Percentiles rank a stretch among this genome's conserved stretches.
Conservation (phyloP, 1,140 invertebrate species). For the Drosophila jambulina region DNA sequence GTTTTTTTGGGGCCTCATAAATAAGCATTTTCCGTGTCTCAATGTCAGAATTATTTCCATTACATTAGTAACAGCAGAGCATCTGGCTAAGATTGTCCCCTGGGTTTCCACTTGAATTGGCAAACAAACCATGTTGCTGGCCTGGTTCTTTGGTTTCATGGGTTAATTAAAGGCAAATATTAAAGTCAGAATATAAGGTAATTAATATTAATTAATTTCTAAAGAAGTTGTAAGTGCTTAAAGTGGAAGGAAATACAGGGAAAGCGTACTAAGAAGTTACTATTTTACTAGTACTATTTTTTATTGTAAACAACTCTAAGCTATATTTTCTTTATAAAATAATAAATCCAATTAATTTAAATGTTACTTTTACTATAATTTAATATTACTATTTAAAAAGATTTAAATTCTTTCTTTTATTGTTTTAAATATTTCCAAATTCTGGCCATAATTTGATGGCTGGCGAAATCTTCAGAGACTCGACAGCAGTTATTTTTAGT, state of each 20-base stretch:
- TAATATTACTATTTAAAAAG: not conserved
- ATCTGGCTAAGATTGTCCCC: conserved; percentile 23
- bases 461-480: not conserved
- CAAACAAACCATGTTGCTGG: not conserved
- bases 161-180: not conserved
- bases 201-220: conserved; percentile 11
- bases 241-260: not conserved
- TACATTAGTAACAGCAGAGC: conserved; percentile 70
- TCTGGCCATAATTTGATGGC: not conserved
- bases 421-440: not conserved
- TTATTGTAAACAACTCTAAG: too few species aligned
- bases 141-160: not conserved
- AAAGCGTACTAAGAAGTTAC: not conserved
- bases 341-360: not conserved
- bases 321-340: not conserved
- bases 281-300: too few species aligned
- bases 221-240: not conserved
- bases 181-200: not conserved
- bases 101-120: not conserved
- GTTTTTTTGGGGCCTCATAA: conserved; percentile 50
- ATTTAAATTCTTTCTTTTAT: not conserved
- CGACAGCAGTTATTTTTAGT: not conserved
- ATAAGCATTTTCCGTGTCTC: conserved; percentile 62
- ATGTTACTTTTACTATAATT: not conserved
- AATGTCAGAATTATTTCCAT: conserved; percentile 79